Conservation (phyloP, 1,140 invertebrate genomes). For the Drosophila aff. region DNA sequence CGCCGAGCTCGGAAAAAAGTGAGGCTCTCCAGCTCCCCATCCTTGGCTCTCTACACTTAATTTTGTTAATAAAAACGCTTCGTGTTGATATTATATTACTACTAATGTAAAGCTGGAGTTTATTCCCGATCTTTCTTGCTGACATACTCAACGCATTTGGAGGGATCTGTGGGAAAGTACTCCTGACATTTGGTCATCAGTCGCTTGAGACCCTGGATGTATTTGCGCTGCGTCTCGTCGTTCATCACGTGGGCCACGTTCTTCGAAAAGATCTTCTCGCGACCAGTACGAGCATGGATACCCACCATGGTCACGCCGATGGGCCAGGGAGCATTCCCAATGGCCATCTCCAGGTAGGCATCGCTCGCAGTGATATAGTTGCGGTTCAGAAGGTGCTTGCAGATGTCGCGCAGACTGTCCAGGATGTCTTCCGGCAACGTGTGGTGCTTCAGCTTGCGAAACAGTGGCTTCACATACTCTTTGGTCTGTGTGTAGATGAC, state of each 20-base stretch:
- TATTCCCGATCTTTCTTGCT: conserved; percentile 84
- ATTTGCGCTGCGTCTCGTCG: conserved; percentile 99
- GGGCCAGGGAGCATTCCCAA: conserved; percentile 99
- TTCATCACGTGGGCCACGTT: conserved; percentile 99
- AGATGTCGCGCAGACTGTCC: conserved; percentile 96
- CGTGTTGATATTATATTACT: conserved; percentile 51
- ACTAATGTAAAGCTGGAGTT: conserved; percentile 26
- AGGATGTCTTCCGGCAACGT: conserved; percentile 97
- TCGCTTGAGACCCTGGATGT: conserved; percentile 96
- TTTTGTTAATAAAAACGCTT: conserved; percentile 28
- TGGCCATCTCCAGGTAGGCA: conserved; percentile 98
- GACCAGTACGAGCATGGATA: conserved; percentile 99
- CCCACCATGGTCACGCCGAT: conserved; percentile 99
- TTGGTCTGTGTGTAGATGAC: conserved; percentile 98
- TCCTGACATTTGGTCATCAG: conserved; percentile 99
- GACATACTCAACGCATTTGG: conserved; percentile 97
- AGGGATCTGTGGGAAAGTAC: conserved; percentile 98
- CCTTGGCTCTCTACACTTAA: conserved; percentile 33
- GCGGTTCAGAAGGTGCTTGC: conserved; percentile 93
- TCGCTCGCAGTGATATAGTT: conserved; percentile 98
- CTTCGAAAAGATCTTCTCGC: conserved; percentile 99
- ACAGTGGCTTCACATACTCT: conserved; percentile 96
- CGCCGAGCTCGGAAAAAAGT: conserved; percentile 86
- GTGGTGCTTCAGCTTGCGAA: conserved; percentile 95
- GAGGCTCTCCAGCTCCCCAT: conserved; percentile 10